Conservation (phyloP, 2,888 invertebrate genomes). For the Apodemia zela region DNA sequence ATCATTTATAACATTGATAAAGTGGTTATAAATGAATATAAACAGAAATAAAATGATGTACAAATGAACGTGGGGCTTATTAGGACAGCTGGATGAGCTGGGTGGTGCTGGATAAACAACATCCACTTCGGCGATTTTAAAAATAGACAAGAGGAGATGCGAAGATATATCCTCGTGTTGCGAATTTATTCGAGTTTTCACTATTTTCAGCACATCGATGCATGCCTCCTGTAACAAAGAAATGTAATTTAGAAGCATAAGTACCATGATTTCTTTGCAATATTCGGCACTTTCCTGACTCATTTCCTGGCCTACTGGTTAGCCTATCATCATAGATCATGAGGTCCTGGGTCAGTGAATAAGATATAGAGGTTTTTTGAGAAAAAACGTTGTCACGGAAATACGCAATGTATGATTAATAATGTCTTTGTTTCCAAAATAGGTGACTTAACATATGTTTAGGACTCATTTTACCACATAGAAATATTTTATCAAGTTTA, state of each 20-base stretch:
- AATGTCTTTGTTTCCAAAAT: too few species aligned
- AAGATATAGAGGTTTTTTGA: too few species aligned
- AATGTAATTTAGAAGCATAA: not conserved
- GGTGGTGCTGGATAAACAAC: slow-evolving; percentile 87
- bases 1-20: slow-evolving; percentile 40
- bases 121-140: slow-evolving; percentile 95
- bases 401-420: too few species aligned
- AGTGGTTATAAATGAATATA: slow-evolving; percentile 50
- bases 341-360: too few species aligned
- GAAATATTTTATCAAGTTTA: too few species aligned
- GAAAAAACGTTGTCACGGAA: too few species aligned
- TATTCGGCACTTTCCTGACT: too few species aligned
- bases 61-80: slow-evolving; percentile 48
- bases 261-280: too few species aligned
- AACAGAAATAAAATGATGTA: slow-evolving; percentile 54
- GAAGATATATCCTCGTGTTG: slow-evolving; percentile 92
- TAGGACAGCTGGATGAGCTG: slow-evolving; percentile 66
- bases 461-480: too few species aligned
- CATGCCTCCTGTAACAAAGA: slow-evolving; percentile 87
- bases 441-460: too few species aligned
- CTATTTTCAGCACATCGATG: slow-evolving; percentile 88
- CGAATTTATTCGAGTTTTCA: slow-evolving; percentile 91
- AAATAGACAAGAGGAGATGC: slow-evolving; percentile 92
- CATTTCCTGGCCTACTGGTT: too few species aligned
- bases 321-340: too few species aligned